Conservation (phyloP, 2,113 vertebrate species). For the Pachypanchax playfairii region DNA sequence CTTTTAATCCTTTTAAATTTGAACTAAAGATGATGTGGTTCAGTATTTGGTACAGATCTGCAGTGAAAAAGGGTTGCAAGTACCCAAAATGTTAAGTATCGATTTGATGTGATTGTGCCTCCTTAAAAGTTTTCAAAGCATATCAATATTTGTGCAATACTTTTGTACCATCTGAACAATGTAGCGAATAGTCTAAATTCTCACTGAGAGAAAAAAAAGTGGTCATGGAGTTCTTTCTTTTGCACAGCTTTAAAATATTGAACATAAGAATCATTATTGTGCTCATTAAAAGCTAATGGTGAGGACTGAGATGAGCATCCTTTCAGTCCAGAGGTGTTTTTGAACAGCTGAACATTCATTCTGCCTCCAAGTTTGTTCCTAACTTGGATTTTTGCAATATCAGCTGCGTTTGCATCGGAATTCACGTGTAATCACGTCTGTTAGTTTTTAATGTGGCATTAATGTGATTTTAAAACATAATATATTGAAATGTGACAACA, state of each 20-base stretch:
- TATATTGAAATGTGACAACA: conserved; percentile 15
- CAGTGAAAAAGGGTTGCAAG: background rate
- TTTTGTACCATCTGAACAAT: conserved; percentile 7
- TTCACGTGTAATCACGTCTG: background rate
- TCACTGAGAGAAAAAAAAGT: too few species aligned
- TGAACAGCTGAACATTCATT: too few species aligned
- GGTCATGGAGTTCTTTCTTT: background rate
- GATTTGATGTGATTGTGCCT: too few species aligned
- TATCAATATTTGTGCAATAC: conserved; percentile 49
- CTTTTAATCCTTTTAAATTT: conserved; percentile 1
- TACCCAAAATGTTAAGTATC: too few species aligned
- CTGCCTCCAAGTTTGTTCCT: background rate
- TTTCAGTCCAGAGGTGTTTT: too few species aligned
- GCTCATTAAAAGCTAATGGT: background rate
- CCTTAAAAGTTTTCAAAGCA: background rate
- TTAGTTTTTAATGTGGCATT: conserved; percentile 4
- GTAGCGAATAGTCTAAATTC: background rate
- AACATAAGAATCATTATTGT: background rate
- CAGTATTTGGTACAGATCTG: background rate
- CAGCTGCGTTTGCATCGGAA: too few species aligned
- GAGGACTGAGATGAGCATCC: too few species aligned
- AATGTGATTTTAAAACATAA: conserved; percentile 2
- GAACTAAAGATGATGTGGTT: background rate
- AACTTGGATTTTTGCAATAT: background rate
- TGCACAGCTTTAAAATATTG: background rate